Base-by-base conservation (phyloP, 2,888 invertebrate genomes). In the Napeogenes inachia region DNA sequence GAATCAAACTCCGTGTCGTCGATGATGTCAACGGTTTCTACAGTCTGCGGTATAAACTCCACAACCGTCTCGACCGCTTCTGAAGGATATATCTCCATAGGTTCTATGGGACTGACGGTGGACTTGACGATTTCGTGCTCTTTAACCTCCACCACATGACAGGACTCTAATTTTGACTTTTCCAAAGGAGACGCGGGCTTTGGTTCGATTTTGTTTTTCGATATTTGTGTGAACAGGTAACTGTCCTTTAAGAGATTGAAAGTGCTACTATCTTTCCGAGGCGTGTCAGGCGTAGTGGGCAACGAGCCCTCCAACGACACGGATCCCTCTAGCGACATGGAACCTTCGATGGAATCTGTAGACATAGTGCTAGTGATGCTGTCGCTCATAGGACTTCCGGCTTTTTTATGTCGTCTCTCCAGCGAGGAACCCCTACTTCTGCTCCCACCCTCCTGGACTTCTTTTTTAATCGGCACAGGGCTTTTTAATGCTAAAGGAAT, bases 91-190 rank as follows among this genome's bases (percentile, higher is more conserved):
- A 91, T 82, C 70, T 91, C 91, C 73, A 75, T 72, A 13, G 82
- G 79, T 57, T 84, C 83, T n/a, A 75, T 72, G 13, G 82, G 77
- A 60, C 75, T 76, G 33, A 94, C 93, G 63, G 92, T 91, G 13
- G 93, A 92, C 75, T 94, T 93, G 1, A 93, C 82, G 57, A 95
- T 93, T 79, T 95, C 94, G 74, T 91, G 93, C 74, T 93, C 94
- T 68, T 91, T 93, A 1, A 95, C 92, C 73, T 93, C 95, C 13
- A 95, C 95, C 68, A 94, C 89, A 70, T 92, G 92, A 59, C 92
- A 92, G 5, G 89, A 66, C 59, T 82, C 77, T 12, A 70, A 62
- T 55, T 70, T 73, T 5, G 70, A 65, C 8, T 68, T 71, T 42
- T 72, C 68, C 42, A 54, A 61, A 33, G 57, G 54, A 8, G 46